A percentile compares a stretch with the other conserved stretches of the same genome.
Evolutionary conservation across 2,888 invertebrate genomes (phyloP).

Genomic region (Athetis lepigone): DNA sequence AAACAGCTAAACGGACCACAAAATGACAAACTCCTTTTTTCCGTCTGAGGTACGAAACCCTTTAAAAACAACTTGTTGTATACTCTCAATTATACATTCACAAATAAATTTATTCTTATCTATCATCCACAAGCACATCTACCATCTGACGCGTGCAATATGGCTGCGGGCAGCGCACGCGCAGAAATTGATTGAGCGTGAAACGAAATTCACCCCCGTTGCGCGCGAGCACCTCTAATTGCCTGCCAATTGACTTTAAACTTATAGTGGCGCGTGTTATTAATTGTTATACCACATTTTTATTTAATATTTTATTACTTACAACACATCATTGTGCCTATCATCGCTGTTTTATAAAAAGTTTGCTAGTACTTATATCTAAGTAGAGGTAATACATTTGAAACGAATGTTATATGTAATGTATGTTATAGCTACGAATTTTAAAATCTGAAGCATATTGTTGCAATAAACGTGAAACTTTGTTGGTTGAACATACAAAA

Average conservation of each 20-base stretch:
- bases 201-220: conserved; percentile 89
- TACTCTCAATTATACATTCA: conserved; percentile 70
- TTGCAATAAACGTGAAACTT: not conserved
- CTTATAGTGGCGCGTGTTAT: conserved; percentile 71
- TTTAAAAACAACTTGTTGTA: conserved; percentile 26
- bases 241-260: conserved; percentile 84
- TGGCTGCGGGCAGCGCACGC: conserved; percentile 87
- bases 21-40: too few relatives aligned
- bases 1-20: too few relatives aligned
- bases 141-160: conserved; percentile 90
- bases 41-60: too few relatives aligned
- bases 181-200: conserved; percentile 90
- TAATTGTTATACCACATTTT: conserved; percentile 70
- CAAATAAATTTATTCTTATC: conserved; percentile 76
- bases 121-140: conserved; percentile 73
- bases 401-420: too few relatives aligned
- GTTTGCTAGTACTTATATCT: not conserved
- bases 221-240: conserved; percentile 82
- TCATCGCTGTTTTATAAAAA: conserved; percentile 8
- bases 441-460: not conserved
- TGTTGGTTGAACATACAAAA: not conserved
- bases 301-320: conserved; percentile 56
- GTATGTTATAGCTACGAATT: not conserved
- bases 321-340: conserved; percentile 46
- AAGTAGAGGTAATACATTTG: not conserved